Base-by-base conservation (phyloP, 2,113 vertebrate species). In the Onychorhynchus coronatus region DNA sequence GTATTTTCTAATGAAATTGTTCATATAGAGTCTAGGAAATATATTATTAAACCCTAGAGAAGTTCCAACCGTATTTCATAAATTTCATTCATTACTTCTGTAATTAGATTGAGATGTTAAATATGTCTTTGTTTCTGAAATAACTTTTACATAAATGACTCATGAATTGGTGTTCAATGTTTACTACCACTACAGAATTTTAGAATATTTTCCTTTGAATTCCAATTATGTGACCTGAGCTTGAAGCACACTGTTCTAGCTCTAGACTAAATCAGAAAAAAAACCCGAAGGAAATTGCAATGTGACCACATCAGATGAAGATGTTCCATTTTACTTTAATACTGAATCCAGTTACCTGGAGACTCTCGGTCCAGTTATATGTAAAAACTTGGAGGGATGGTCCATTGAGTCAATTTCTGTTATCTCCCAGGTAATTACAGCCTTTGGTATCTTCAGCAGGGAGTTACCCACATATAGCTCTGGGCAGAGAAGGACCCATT, bases 271-370 rank as follows among this genome's bases (percentile, higher is more conserved):
- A 88, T 27, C 14, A 56, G 56, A 21, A 58, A 39, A 53, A 49
- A 77, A 52, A 0, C 0, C 1, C 11, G 41, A 44, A 56, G 22
- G 49, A 68, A 80, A 61, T 8, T 55, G 8, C 28, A 9, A 2
- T 23, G 18, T 70, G 53, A 44, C 6, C 4, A 6, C 10, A 27
- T 67, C 42, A 75, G 50, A 65, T 62, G 28, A 73, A 76, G n/a
- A 35, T 63, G 12, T 41, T 86, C 19, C 7, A 50, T 16, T 31
- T 12, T 84, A 21, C 14, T 55, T 86, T 70, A 91, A 59, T 50
- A 12, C 14, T n/a, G 8, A 47, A 23, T 78, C 33, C 13, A 20
- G 25, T 41, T 52, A 80, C 31, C 27, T 72, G 23, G 71, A 82
- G 65, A 33, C 2, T 37, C 2, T 41, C 47, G 55, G 16, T 49